These are phyloP conservation scores for Resseliella maxima DNA, from an alignment of 2,888 invertebrate genomes.

Conservation along the genomic window DNA sequence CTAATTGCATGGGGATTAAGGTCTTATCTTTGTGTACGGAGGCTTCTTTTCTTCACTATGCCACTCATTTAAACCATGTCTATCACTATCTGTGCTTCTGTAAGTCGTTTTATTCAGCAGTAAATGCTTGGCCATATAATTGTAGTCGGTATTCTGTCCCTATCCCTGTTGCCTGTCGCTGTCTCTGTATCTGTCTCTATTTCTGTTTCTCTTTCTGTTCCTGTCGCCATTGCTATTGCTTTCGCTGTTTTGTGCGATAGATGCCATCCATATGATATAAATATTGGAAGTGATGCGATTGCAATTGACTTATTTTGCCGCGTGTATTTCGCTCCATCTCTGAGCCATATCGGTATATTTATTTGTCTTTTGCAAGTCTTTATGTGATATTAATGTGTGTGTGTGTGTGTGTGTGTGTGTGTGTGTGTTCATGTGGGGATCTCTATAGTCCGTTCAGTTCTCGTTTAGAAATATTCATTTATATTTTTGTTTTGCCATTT, in stretches of 20 bases:
- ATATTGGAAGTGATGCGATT: constrained; percentile 51
- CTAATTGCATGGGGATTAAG: constrained; percentile 58
- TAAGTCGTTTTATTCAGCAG: constrained; percentile 46
- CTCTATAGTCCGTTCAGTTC: constrained; percentile 25
- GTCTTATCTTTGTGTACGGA: constrained; percentile 56
- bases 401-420: too few relatives aligned
- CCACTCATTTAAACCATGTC: constrained; percentile 55
- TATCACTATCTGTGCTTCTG: constrained; percentile 55
- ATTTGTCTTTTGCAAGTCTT: constrained; percentile 38
- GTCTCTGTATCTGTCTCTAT: neutral
- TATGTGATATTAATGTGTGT: too few relatives aligned
- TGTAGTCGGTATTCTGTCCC: neutral
- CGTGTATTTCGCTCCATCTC: constrained; percentile 24
- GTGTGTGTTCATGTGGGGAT: neutral
- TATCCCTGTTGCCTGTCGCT: too few relatives aligned
- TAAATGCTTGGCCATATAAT: constrained; percentile 49
- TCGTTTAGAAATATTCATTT: constrained; percentile 40
- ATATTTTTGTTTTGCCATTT: constrained; percentile 32
- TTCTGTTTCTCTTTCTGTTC: neutral
- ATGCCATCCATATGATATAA: constrained; percentile 35
- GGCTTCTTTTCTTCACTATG: constrained; percentile 53
- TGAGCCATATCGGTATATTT: constrained; percentile 29
- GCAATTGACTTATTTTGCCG: constrained; percentile 51
- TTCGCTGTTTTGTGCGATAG: neutral
- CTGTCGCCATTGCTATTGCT: neutral